phyloP scores from a whole-genome alignment of 2,797 vertebrate genomes.

The Cuculus canorus region DNA sequence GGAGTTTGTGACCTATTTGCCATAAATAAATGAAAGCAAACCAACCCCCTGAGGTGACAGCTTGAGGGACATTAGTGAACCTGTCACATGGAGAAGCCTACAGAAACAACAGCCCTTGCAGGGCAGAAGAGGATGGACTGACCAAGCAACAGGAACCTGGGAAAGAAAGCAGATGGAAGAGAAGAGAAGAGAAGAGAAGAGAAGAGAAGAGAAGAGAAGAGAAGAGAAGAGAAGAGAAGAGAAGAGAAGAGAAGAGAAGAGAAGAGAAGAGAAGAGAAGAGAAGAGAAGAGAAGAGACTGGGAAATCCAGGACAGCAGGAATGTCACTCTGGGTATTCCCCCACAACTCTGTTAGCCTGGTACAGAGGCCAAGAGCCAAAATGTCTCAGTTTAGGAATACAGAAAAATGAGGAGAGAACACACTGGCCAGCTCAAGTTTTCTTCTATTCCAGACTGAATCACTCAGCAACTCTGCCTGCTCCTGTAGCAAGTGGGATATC shows the following conservation, averaged over 20 bases:
- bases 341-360: not conserved
- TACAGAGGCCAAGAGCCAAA: not conserved
- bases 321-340: not conserved
- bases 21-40: not conserved
- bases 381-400: not conserved
- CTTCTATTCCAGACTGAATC: not conserved
- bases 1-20: not conserved
- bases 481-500: not conserved
- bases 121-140: not conserved
- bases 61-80: not conserved
- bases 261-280: not conserved
- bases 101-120: not conserved
- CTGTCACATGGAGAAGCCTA: not conserved
- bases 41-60: not conserved
- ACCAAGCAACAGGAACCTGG: not conserved
- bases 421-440: not conserved
- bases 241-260: not conserved
- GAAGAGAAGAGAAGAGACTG: not conserved
- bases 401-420: not conserved
- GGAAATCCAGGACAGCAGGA: not conserved
- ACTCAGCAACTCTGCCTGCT: not conserved
- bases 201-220: too few species aligned
- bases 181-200: not conserved
- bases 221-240: not conserved
- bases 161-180: not conserved